Conservation (phyloP, 53 echinoderm and acorn worm species). For the Echinometra lucunter region DNA sequence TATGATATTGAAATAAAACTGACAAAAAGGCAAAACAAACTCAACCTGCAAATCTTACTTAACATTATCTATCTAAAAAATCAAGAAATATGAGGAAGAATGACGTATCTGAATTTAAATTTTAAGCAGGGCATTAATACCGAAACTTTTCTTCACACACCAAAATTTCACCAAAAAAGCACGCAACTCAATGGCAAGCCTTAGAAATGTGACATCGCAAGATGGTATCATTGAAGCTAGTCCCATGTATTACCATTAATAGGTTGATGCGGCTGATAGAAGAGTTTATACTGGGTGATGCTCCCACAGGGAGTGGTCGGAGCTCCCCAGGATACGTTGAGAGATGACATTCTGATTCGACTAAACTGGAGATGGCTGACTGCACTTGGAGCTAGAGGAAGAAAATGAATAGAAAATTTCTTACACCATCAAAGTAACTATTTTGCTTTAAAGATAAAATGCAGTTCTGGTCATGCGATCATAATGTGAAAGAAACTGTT, state of each 20-base stretch:
- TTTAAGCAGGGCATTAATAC: too few relatives aligned
- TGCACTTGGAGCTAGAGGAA: slow-evolving; percentile 75
- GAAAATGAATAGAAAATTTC: background rate
- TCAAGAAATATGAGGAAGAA: too few relatives aligned
- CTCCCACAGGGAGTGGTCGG: slow-evolving; percentile 85
- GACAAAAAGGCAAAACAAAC: too few relatives aligned
- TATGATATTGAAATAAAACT: too few relatives aligned
- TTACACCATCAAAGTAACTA: background rate
- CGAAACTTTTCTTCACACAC: too few relatives aligned
- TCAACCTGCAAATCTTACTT: too few relatives aligned
- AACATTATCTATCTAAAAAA: too few relatives aligned
- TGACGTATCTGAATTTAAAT: too few relatives aligned
- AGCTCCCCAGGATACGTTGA: slow-evolving; percentile 86
- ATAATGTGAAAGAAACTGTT: too few relatives aligned
- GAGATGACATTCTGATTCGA: slow-evolving; percentile 86
- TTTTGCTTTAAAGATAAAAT: background rate
- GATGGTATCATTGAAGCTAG: background rate
- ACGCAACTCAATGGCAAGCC: too few relatives aligned
- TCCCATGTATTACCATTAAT: slow-evolving; percentile 78
- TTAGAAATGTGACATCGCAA: background rate
- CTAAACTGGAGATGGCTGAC: slow-evolving; percentile 75
- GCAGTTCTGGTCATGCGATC: too few relatives aligned
- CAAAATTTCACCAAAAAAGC: too few relatives aligned
- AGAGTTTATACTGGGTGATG: slow-evolving; percentile 84
- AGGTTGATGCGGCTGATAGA: slow-evolving; percentile 83